Base-by-base conservation (phyloP, 2,888 invertebrate genomes). In the Lasioglossum lativentre region DNA sequence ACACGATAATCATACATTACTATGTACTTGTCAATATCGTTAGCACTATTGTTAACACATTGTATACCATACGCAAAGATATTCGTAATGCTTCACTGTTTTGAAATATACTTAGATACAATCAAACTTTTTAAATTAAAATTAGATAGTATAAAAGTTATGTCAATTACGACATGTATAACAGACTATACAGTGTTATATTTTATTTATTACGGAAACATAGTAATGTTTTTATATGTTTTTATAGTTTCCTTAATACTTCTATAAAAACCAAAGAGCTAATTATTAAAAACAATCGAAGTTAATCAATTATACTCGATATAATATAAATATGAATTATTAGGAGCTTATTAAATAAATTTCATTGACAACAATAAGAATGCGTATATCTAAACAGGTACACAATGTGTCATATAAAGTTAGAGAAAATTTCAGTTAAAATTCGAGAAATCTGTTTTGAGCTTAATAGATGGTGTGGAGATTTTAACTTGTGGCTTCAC, bases 401-500 rank as follows among this genome's bases (percentile, higher is more conserved):
- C 45, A 79, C 59, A 83, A 72, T 72, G 75, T 83, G 72, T 85
- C 72, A 78, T 77, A 47, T 47, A 23, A 47, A 34, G 30, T 70
- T 73, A 68, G 4, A 27, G 12, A 42, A 66, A 74, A n/a, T 23
- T 72, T 95, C 96, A 97, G 93, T 97, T 97, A 94, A 99, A 99
- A 95, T 99, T 98, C 93, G 98, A 98, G 95, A 99, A 99, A 95
- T 99, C 98, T 3, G 98, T 99, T 96, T 98, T 99, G 90, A 99
- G 96, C 95, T 98, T 98, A 93, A 99, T 99, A 77, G 98, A 97
- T 83, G 98, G 98, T 70, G 96, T 95, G 10, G 93, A 92, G 88
- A 93, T 92, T 92, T 95, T 95, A 59, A 93, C 92, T 85, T 93
- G 93, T 73, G 93, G 93, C 84, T 94, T 95, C 42, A 94, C 85